Evolutionary conservation across 2,888 invertebrate species (phyloP).

Genomic region (Microdon myrmicae): DNA sequence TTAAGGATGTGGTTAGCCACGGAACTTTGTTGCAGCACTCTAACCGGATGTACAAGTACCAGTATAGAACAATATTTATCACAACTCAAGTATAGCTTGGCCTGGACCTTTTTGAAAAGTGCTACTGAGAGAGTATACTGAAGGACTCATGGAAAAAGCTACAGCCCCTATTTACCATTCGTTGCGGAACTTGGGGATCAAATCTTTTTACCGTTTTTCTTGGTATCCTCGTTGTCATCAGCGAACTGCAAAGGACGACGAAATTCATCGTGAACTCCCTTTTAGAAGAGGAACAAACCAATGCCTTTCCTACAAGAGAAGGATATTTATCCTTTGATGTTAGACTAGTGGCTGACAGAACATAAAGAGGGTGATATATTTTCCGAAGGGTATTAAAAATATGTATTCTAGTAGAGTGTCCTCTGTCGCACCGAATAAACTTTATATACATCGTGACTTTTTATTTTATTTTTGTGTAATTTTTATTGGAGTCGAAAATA

Average conservation of each 20-base stretch:
- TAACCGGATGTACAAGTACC: not conserved
- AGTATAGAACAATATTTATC: slow-evolving; percentile 35
- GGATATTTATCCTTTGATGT: slow-evolving; percentile 36
- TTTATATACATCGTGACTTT: too few species aligned
- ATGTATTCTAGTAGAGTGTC: too few species aligned
- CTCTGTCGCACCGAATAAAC: too few species aligned
- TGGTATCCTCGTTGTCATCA: slow-evolving; percentile 31
- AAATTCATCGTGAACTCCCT: slow-evolving; percentile 14
- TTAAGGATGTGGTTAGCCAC: too few species aligned
- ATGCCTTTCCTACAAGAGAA: slow-evolving; percentile 16
- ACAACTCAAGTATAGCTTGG: slow-evolving; percentile 17
- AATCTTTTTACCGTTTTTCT: slow-evolving; percentile 41
- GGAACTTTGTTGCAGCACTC: too few species aligned
- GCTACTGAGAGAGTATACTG: slow-evolving; percentile 19
- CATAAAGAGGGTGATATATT: slow-evolving; percentile 34
- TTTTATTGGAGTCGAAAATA: not conserved
- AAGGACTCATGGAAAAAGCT: slow-evolving; percentile 3
- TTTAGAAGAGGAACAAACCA: slow-evolving; percentile 13
- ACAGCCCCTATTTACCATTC: slow-evolving; percentile 2
- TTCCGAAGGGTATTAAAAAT: too few species aligned
- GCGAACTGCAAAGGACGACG: slow-evolving; percentile 7
- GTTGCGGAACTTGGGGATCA: slow-evolving; percentile 27
- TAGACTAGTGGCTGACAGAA: slow-evolving; percentile 31
- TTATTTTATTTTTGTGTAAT: not conserved
- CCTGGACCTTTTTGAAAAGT: slow-evolving; percentile 30